Percentiles rank a stretch among this genome's conserved stretches.
Evolutionary conservation across 1,140 invertebrate species (phyloP).

Genomic region (Hirudo medicinalis): DNA sequence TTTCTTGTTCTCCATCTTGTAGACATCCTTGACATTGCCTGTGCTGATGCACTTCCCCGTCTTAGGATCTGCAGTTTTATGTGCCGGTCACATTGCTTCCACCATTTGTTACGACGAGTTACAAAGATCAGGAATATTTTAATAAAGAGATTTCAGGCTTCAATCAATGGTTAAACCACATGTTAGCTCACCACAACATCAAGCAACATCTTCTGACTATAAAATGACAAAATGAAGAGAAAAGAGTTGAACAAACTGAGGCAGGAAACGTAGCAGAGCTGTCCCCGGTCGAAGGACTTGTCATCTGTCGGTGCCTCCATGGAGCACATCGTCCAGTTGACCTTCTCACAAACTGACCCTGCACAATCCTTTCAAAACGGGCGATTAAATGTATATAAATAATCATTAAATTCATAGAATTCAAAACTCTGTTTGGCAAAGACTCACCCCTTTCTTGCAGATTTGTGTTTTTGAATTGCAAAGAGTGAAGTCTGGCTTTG

Average conservation of each 20-base stretch:
- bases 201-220: background rate
- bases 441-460: conserved; percentile 46
- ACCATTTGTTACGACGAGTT: too few species aligned
- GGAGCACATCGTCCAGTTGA: conserved; percentile 9
- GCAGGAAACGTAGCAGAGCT: conserved; percentile 12
- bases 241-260: background rate
- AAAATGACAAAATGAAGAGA: background rate
- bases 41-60: conserved; percentile 11
- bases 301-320: conserved; percentile 7
- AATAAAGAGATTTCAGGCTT: too few species aligned
- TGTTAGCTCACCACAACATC: too few species aligned
- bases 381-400: too few species aligned
- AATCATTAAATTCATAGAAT: too few species aligned
- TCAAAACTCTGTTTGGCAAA: too few species aligned
- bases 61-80: background rate
- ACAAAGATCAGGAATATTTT: too few species aligned
- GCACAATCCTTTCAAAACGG: background rate
- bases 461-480: conserved; percentile 44
- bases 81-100: too few species aligned
- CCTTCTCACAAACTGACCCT: conserved; percentile 6
- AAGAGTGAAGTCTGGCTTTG: conserved; percentile 61
- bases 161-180: background rate
- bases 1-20: background rate
- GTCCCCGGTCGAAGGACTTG: background rate
- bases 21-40: conserved; percentile 10